These are phyloP conservation scores for Adela reaumurella DNA, from an alignment of 2,888 invertebrate species.

Conservation along the genomic window DNA sequence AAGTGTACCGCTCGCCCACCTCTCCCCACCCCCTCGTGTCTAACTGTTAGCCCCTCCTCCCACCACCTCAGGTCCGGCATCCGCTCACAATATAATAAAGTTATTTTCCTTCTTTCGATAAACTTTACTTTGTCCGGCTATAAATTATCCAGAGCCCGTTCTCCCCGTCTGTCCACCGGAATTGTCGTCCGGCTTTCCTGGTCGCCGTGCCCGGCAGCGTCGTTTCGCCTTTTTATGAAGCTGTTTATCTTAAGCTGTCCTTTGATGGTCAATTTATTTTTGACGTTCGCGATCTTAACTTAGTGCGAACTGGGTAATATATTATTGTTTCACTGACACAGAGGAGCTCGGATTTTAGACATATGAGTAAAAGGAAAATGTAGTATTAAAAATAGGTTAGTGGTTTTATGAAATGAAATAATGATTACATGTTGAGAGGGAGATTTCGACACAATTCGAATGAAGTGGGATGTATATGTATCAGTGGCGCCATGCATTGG, in stretches of 20 bases:
- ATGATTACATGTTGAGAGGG: too few relatives aligned
- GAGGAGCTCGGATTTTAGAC: too few relatives aligned
- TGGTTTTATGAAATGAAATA: too few relatives aligned
- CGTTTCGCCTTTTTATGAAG: neutral
- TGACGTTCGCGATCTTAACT: neutral
- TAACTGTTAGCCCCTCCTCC: neutral
- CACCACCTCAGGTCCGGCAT: conserved; percentile 22
- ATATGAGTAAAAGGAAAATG: too few relatives aligned
- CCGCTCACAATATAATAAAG: conserved; percentile 57
- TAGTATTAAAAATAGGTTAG: too few relatives aligned
- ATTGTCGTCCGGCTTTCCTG: too few relatives aligned
- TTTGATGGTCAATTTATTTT: neutral
- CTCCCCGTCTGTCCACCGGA: neutral
- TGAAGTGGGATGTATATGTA: too few relatives aligned
- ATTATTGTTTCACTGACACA: neutral
- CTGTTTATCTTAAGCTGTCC: too few relatives aligned
- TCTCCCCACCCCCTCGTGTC: too few relatives aligned
- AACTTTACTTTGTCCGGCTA: conserved; percentile 51
- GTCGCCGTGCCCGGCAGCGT: neutral
- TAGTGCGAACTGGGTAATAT: neutral
- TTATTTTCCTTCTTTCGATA: conserved; percentile 56
- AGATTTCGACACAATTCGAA: too few relatives aligned
- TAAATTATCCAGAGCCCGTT: conserved; percentile 36
- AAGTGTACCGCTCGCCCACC: too few relatives aligned
- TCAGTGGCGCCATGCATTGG: too few relatives aligned